Evolutionary conservation across 2,113 vertebrate genomes (phyloP), one percentile per base, ranked within the genome.

Genomic region (Dicrurus megarhynchus): DNA sequence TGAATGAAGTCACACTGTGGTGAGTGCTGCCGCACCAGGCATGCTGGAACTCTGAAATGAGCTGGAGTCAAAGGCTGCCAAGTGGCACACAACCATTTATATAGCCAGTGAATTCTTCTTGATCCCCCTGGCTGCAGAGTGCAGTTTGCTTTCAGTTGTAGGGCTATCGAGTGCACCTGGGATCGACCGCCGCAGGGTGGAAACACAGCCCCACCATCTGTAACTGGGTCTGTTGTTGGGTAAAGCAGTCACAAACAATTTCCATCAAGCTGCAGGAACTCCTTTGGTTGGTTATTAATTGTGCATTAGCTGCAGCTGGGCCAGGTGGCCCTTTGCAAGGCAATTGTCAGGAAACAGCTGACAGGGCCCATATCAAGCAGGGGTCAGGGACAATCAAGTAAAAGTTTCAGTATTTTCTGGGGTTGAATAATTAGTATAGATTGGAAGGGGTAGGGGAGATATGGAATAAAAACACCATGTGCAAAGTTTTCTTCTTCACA

Each of bases 151-250:
- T 57, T 82, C 6, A 10, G 30, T 2, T 24, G 24, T 22, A 27
- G 30, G 19, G 10, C 7, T 41, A 28, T 20, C 0, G 1, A 50
- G 17, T 10, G 50, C 33, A 56, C 49, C 14, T 64, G 63, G 42
- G 46, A 64, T 26, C 1, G 0, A 20, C 24, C 0, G 4, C 10
- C 37, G 13, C 17, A 14, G 44, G 21, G 16, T 70, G 21, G 24
- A 64, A 87, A 57, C 16, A 26, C 33, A 59, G 57, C 50, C 33
- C 70, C 35, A 3, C 24, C 24, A 20, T 32, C 57, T 53, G 39
- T 47, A 37, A 6, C 33, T 52, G n/a, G 20, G 32, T 44, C 42
- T 79, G 13, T 28, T 49, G 9, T 13, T n/a, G 60, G 49, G 23
- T 20, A 16, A 9, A 85, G 33, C 63, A 75, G 37, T 6, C 49